Conservation (phyloP, 1,140 invertebrate species). For the Paracyclopina nana region DNA sequence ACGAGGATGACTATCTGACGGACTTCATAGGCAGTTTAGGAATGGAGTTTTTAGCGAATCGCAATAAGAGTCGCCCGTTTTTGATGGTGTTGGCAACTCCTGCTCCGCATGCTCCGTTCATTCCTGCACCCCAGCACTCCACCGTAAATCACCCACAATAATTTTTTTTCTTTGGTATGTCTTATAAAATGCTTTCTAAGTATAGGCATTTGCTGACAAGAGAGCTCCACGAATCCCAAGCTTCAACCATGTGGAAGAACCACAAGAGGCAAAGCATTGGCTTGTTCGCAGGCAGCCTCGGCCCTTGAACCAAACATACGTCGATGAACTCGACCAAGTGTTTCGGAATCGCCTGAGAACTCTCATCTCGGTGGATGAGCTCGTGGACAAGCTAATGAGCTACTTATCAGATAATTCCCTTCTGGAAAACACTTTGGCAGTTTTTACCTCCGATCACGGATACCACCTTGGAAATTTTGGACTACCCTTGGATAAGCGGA, state of each 20-base stretch:
- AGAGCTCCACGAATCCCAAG: slow-evolving; percentile 44
- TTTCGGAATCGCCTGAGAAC: slow-evolving; percentile 51
- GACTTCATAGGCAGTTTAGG: slow-evolving; percentile 54
- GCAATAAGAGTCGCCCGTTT: slow-evolving; percentile 34
- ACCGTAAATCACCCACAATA: too few species aligned
- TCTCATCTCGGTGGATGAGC: slow-evolving; percentile 61
- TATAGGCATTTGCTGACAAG: slow-evolving; percentile 35
- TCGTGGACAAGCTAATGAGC: slow-evolving; percentile 42
- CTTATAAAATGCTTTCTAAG: too few species aligned
- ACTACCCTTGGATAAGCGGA: slow-evolving; percentile 63
- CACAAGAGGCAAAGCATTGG: slow-evolving; percentile 43
- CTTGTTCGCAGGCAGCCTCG: slow-evolving; percentile 43
- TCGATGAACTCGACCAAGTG: slow-evolving; percentile 40
- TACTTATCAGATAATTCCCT: slow-evolving; percentile 32
- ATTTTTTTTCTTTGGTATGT: too few species aligned
- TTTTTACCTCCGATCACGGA: slow-evolving; percentile 72
- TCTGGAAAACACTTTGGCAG: slow-evolving; percentile 51
- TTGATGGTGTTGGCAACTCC: slow-evolving; percentile 65
- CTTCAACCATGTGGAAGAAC: slow-evolving; percentile 38
- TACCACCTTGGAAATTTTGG: slow-evolving; percentile 61
- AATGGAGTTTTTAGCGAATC: slow-evolving; percentile 33
- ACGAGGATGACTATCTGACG: slow-evolving; percentile 51
- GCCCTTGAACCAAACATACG: slow-evolving; percentile 36
- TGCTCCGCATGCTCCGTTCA: slow-evolving; percentile 62
- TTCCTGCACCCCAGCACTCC: slow-evolving; percentile 46